Conservation (phyloP, 2,113 vertebrate species). For the Bubo blakistoni region DNA sequence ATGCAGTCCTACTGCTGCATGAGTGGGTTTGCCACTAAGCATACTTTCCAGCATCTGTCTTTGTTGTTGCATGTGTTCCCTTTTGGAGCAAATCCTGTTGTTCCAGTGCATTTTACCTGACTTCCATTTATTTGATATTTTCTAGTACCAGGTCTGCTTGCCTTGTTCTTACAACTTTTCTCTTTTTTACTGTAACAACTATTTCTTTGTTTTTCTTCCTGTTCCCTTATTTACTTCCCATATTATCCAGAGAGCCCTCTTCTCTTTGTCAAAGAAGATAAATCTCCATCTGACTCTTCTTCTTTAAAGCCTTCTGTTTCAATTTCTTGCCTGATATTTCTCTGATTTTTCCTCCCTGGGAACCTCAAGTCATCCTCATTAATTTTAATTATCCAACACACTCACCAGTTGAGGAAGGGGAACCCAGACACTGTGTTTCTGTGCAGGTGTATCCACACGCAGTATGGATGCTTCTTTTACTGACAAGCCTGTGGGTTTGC, state of each 20-base stretch:
- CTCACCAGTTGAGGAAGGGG: background rate
- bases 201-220: background rate
- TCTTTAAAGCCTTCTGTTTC: background rate
- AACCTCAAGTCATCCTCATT: background rate
- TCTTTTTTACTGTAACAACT: background rate
- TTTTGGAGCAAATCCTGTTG: background rate
- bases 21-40: background rate
- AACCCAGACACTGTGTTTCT: background rate
- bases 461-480: background rate
- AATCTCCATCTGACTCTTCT: background rate
- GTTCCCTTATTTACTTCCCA: background rate
- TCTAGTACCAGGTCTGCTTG: background rate
- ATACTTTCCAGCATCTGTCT: background rate
- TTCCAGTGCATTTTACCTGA: background rate
- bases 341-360: background rate
- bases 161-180: background rate
- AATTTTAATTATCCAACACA: background rate
- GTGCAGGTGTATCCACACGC: background rate
- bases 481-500: background rate
- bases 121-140: background rate
- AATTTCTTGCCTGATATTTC: background rate
- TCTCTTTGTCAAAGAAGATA: background rate
- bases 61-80: rapidly evolving
- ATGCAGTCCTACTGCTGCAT: background rate
- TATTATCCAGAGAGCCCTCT: background rate